A percentile compares a stretch with the other conserved stretches of the same genome.
These are phyloP conservation scores for Elymnias hypermnestra DNA, from an alignment of 1,140 invertebrate species.

Conservation along the genomic window DNA sequence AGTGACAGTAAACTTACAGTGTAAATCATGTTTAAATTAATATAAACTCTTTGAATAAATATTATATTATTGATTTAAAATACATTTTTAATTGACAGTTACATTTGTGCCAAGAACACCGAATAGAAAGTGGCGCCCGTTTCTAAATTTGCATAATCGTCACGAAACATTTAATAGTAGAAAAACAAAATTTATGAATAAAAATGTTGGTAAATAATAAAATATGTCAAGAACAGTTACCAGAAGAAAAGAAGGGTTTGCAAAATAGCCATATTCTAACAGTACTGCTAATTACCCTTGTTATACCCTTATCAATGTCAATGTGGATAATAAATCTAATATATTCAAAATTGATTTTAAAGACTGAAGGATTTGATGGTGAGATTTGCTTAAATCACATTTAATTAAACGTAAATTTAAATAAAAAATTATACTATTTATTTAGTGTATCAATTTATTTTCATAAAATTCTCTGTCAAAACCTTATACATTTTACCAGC, in stretches of 20 bases:
- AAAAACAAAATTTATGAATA: constrained; percentile 2
- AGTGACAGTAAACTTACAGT: too few species aligned
- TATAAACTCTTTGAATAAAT: too few species aligned
- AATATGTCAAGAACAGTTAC: not conserved
- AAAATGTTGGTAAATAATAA: constrained; percentile 6
- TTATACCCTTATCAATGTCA: constrained; percentile 83
- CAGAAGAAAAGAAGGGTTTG: constrained; percentile 15
- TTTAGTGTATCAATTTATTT: too few species aligned
- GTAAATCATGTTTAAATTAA: too few species aligned
- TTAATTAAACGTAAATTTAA: too few species aligned
- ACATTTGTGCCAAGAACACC: too few species aligned
- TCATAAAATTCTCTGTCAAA: too few species aligned
- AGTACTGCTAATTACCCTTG: constrained; percentile 79
- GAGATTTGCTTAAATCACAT: too few species aligned
- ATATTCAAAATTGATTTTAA: constrained; percentile 78
- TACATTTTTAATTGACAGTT: too few species aligned
- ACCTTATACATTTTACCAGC: too few species aligned
- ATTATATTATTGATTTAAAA: too few species aligned
- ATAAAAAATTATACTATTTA: too few species aligned
- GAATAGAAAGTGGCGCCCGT: not conserved
- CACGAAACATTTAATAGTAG: not conserved
- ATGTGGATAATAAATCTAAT: constrained; percentile 84
- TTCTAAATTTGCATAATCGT: not conserved
- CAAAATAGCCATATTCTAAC: constrained; percentile 75
- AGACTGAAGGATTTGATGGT: constrained; percentile 76